A percentile compares a stretch with the other conserved stretches of the same genome.
phyloP scores from a whole-genome alignment of 2,888 invertebrate species.

The Byasa hedistus region DNA sequence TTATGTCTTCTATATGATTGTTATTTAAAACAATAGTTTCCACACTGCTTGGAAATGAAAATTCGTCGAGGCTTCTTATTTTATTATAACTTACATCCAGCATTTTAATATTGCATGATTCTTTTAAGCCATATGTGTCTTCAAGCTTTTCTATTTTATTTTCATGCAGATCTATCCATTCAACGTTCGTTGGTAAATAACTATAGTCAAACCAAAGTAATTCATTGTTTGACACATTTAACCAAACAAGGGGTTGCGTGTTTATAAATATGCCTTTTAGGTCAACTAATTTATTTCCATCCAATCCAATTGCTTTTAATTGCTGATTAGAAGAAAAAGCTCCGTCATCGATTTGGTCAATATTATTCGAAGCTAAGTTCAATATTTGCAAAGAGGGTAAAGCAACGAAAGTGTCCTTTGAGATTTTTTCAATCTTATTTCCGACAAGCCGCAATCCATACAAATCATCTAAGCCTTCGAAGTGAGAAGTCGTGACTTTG shows the following conservation, averaged over 20 bases:
- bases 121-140: slow-evolving; percentile 85
- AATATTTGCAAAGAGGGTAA: slow-evolving; percentile 87
- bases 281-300: slow-evolving; percentile 88
- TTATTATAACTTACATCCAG: slow-evolving; percentile 88
- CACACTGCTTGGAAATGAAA: slow-evolving; percentile 86
- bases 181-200: slow-evolving; percentile 86
- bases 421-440: slow-evolving; percentile 88
- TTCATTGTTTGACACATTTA: slow-evolving; percentile 90
- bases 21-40: slow-evolving; percentile 86
- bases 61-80: slow-evolving; percentile 83
- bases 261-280: slow-evolving; percentile 88
- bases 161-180: slow-evolving; percentile 90
- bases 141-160: slow-evolving; percentile 88
- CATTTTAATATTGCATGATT: slow-evolving; percentile 85
- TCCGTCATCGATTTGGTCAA: slow-evolving; percentile 87
- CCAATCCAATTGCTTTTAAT: slow-evolving; percentile 86
- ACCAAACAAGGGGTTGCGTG: slow-evolving; percentile 86
- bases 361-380: slow-evolving; percentile 89
- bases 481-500: slow-evolving; percentile 84
- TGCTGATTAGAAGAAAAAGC: slow-evolving; percentile 87
- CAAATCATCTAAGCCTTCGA: slow-evolving; percentile 86
- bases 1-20: slow-evolving; percentile 85
- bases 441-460: slow-evolving; percentile 88
- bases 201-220: slow-evolving; percentile 90
- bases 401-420: slow-evolving; percentile 85